These are phyloP conservation scores for Notospermus geniculatus DNA, from an alignment of 1,140 invertebrate species.

Conservation along the genomic window DNA sequence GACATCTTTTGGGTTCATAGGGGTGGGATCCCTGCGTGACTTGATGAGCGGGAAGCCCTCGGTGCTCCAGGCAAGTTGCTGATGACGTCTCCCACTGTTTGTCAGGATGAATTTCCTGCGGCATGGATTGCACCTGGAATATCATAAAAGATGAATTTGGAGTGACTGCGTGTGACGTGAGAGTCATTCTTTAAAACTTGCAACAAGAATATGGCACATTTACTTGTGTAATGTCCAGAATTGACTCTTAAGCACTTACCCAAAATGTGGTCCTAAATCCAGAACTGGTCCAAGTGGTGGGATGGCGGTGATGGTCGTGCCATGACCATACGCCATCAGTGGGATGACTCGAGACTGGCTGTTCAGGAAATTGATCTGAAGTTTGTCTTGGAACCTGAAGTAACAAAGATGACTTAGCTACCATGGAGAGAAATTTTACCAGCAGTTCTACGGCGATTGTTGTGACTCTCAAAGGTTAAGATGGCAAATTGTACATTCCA, in stretches of 20 bases:
- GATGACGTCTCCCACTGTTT: conserved; percentile 53
- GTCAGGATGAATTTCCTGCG: conserved; percentile 47
- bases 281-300: conserved; percentile 43
- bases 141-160: neutral
- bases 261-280: conserved; percentile 55
- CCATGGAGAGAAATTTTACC: neutral
- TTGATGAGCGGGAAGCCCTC: conserved; percentile 33
- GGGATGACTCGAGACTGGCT: conserved; percentile 41
- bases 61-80: conserved; percentile 50
- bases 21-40: conserved; percentile 37
- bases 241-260: conserved; percentile 26
- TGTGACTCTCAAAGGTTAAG: conserved; percentile 12
- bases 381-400: conserved; percentile 51
- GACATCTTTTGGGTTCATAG: conserved; percentile 41
- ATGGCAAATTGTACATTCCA: neutral
- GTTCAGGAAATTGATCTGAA: conserved; percentile 50
- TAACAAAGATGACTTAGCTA: neutral
- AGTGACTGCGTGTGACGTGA: conserved; percentile 4
- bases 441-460: neutral
- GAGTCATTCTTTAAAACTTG: too few relatives aligned
- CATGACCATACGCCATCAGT: conserved; percentile 47
- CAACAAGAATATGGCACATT: too few relatives aligned
- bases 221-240: neutral
- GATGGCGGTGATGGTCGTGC: conserved; percentile 52
- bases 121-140: conserved; percentile 42